Percentiles rank a stretch among this genome's conserved stretches.
These are phyloP conservation scores for Melanotaenia maccullochi DNA, from an alignment of 2,797 vertebrate genomes.

Conservation along the genomic window DNA sequence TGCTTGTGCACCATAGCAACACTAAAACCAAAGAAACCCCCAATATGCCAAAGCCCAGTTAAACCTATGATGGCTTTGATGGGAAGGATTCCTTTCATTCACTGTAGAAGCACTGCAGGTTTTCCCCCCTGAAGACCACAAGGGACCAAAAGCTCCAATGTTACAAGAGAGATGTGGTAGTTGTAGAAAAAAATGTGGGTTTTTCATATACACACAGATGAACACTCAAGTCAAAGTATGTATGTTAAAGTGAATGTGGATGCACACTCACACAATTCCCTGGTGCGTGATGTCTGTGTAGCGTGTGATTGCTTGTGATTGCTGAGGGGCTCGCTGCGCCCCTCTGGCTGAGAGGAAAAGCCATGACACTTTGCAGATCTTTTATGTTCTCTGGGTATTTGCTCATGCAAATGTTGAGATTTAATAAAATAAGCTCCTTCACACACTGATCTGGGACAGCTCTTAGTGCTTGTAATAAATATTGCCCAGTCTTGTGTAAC, in stretches of 20 bases:
- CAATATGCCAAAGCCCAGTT: neutral
- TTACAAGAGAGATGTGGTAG: conserved; percentile 36
- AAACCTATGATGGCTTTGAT: conserved; percentile 9
- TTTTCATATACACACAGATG: conserved; percentile 30
- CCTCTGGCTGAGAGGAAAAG: conserved; percentile 23
- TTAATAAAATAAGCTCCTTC: conserved; percentile 54
- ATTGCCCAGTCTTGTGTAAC: conserved; percentile 18
- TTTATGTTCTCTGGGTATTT: conserved; percentile 65
- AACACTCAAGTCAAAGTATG: conserved; percentile 10
- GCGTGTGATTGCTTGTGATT: conserved; percentile 47
- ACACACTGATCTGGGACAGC: conserved; percentile 8
- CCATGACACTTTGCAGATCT: conserved; percentile 40
- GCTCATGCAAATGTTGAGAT: conserved; percentile 59
- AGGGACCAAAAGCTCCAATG: conserved; percentile 27
- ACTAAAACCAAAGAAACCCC: neutral
- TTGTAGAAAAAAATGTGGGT: neutral
- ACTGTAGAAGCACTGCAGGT: conserved; percentile 35
- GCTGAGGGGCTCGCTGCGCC: conserved; percentile 34
- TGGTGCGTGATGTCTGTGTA: conserved; percentile 38
- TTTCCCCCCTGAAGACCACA: conserved; percentile 31
- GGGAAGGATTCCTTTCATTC: conserved; percentile 3
- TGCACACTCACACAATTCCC: conserved; percentile 45
- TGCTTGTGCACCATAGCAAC: neutral
- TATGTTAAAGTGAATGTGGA: conserved; percentile 11
- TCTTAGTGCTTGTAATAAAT: conserved; percentile 36